Percentiles rank a stretch among this genome's conserved stretches.
These are phyloP conservation scores for Branchinecta lindahli DNA, from an alignment of 1,140 invertebrate genomes.

Conservation along the genomic window DNA sequence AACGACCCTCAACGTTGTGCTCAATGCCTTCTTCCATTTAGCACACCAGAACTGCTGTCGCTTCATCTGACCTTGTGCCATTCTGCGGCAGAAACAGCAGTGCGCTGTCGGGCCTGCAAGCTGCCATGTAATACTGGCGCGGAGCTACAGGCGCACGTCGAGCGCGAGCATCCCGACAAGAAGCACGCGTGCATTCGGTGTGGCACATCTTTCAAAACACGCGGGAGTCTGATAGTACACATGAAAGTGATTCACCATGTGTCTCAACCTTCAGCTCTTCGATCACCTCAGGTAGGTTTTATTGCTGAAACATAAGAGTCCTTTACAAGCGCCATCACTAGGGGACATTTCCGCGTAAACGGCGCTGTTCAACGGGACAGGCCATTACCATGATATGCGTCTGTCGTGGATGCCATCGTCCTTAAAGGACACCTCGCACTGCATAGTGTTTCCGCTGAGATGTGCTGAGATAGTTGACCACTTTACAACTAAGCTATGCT, in stretches of 20 bases:
- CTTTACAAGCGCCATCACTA: too few relatives aligned
- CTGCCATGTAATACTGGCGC: background rate
- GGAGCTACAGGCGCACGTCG: background rate
- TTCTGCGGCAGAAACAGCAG: background rate
- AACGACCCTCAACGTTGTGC: background rate
- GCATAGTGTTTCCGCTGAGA: too few relatives aligned
- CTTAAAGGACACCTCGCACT: too few relatives aligned
- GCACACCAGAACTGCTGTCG: background rate
- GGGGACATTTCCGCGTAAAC: too few relatives aligned
- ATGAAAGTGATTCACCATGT: background rate
- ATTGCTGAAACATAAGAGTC: too few relatives aligned
- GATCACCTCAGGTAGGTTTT: too few relatives aligned
- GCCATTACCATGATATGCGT: too few relatives aligned
- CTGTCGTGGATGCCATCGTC: too few relatives aligned
- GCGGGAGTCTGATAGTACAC: background rate
- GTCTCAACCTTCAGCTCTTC: too few relatives aligned
- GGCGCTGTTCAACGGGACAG: too few relatives aligned
- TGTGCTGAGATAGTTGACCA: too few relatives aligned
- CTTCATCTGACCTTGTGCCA: background rate
- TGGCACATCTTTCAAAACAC: background rate
- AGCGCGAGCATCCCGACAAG: background rate
- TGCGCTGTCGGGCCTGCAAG: background rate
- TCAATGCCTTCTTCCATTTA: background rate
- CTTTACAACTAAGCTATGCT: too few relatives aligned
- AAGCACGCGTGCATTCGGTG: background rate